Conservation (phyloP, 2,113 vertebrate genomes). For the Agapornis roseicollis region DNA sequence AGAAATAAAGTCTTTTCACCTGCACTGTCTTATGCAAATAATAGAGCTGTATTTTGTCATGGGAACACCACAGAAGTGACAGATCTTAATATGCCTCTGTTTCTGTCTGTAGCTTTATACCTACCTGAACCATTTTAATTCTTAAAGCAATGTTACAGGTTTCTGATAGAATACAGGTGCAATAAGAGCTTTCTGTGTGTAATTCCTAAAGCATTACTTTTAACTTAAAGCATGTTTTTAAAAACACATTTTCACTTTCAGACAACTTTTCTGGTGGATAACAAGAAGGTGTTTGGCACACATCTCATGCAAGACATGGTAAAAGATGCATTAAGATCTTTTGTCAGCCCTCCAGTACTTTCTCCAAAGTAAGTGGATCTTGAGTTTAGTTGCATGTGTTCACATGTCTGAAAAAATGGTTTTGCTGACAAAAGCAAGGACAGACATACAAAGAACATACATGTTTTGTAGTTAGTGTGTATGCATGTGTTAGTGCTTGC, state of each 20-base stretch:
- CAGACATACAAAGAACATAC: neutral
- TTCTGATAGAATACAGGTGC: neutral
- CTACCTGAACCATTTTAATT: neutral
- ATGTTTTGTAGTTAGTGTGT: neutral
- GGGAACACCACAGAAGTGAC: neutral
- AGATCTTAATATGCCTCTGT: neutral
- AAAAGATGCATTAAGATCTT: conserved; percentile 94
- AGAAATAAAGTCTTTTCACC: neutral
- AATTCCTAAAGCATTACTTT: neutral
- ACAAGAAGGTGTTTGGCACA: conserved; percentile 96
- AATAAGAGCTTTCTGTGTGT: neutral
- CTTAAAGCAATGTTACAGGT: neutral
- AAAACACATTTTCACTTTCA: conserved; percentile 61
- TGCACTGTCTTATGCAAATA: neutral
- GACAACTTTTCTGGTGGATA: conserved; percentile 97
- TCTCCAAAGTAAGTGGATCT: conserved; percentile 89
- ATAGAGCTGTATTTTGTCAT: neutral
- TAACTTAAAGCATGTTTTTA: neutral
- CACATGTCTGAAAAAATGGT: neutral
- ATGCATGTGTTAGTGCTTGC: neutral
- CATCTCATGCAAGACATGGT: conserved; percentile 99
- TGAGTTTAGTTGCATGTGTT: neutral
- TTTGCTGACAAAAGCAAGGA: neutral
- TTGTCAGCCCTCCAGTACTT: conserved; percentile 96
- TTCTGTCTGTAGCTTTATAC: neutral